A percentile compares a stretch with the other conserved stretches of the same genome.
Evolutionary conservation across 2,888 invertebrate species (phyloP).

Genomic region (Pristionchus entomophagus): DNA sequence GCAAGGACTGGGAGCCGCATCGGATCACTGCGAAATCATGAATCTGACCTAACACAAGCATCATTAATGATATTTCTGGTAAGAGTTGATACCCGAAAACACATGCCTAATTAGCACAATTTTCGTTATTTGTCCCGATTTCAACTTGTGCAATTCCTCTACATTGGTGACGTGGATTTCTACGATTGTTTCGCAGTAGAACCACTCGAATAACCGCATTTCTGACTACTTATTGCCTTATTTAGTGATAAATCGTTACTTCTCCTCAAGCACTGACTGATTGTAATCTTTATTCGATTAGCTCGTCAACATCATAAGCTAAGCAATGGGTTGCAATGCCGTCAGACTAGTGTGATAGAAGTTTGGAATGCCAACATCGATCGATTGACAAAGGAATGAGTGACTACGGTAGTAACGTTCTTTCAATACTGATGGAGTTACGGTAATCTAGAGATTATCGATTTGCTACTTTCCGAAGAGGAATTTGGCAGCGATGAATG

Average conservation of each 20-base stretch:
- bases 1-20: too few relatives aligned
- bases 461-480: conserved; percentile 23
- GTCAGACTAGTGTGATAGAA: too few relatives aligned
- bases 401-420: too few relatives aligned
- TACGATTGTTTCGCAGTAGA: not conserved
- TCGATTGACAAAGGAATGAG: too few relatives aligned
- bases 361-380: not conserved
- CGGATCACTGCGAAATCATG: too few relatives aligned
- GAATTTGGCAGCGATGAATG: conserved; percentile 40
- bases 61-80: too few relatives aligned
- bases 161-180: not conserved
- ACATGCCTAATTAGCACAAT: too few relatives aligned
- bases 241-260: not conserved
- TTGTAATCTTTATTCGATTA: not conserved
- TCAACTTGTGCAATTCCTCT: not conserved
- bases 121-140: not conserved
- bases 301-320: not conserved
- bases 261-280: not conserved
- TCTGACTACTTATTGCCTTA: not conserved
- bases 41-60: too few relatives aligned
- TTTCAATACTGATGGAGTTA: too few relatives aligned
- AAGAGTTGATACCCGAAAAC: too few relatives aligned
- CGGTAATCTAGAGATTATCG: not conserved
- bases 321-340: not conserved
- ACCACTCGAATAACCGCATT: not conserved